phyloP scores from a whole-genome alignment of 1,140 invertebrate species.

The Drosophila tsacasi region DNA sequence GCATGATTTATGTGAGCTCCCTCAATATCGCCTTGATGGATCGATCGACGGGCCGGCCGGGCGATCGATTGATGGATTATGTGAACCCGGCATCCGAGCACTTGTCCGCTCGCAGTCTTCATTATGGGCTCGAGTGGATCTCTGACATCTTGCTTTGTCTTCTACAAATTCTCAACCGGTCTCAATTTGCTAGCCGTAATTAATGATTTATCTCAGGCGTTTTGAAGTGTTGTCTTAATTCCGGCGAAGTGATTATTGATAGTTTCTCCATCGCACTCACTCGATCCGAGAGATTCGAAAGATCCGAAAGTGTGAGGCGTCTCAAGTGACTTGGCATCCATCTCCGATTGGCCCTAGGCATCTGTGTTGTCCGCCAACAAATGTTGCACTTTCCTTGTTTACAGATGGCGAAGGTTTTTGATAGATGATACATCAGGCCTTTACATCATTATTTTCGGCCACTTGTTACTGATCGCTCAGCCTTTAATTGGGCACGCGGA shows the following conservation, averaged over 20 bases:
- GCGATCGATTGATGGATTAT: slow-evolving; percentile 80
- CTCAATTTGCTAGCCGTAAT: slow-evolving; percentile 69
- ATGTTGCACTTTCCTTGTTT: slow-evolving; percentile 23
- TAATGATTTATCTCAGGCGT: slow-evolving; percentile 77
- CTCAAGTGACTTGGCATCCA: slow-evolving; percentile 38
- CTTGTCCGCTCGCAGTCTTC: slow-evolving; percentile 67
- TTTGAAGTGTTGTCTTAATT: slow-evolving; percentile 76
- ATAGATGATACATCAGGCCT: slow-evolving; percentile 1
- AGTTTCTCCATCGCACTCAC: slow-evolving; percentile 46
- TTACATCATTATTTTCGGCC: slow-evolving; percentile 17
- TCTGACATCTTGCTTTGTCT: slow-evolving; percentile 81
- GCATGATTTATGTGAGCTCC: slow-evolving; percentile 70
- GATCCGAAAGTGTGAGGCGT: slow-evolving; percentile 44
- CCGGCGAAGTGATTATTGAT: slow-evolving; percentile 74
- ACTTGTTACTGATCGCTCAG: not conserved
- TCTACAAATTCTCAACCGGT: slow-evolving; percentile 50
- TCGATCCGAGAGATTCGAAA: slow-evolving; percentile 1
- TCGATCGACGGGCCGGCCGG: slow-evolving; percentile 39
- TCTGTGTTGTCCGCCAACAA: slow-evolving; percentile 3
- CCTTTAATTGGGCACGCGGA: not conserved
- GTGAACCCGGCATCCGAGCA: slow-evolving; percentile 63
- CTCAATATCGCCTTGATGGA: slow-evolving; percentile 73
- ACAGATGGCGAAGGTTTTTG: slow-evolving; percentile 25
- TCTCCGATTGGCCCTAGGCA: slow-evolving; percentile 29
- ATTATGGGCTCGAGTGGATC: slow-evolving; percentile 72